Percentiles rank a stretch among this genome's conserved stretches.
Evolutionary conservation across 2,113 vertebrate genomes (phyloP).

Genomic region (Paralichthys olivaceus): DNA sequence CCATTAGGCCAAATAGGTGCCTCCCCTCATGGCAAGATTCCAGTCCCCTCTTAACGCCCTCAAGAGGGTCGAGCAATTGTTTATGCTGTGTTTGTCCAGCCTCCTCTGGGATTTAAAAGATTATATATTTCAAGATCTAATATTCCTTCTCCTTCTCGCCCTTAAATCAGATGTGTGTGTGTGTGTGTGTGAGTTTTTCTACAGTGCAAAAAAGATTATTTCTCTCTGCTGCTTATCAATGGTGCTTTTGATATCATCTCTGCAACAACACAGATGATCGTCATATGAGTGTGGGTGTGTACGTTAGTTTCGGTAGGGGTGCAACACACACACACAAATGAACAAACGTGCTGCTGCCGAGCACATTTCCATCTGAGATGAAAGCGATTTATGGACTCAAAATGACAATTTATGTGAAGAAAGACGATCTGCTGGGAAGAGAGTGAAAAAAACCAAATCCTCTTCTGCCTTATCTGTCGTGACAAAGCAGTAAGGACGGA

Average conservation of each 20-base stretch:
- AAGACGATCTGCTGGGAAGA: conserved; percentile 49
- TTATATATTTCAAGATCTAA: not conserved
- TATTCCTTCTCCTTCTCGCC: conserved; percentile 1
- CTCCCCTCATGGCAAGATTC: conserved; percentile 48
- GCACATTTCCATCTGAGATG: conserved; percentile 58
- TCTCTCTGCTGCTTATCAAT: conserved; percentile 63
- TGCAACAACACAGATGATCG: conserved; percentile 66
- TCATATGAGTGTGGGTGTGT: conserved; percentile 73
- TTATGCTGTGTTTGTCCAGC: conserved; percentile 50
- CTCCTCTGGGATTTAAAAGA: conserved; percentile 1
- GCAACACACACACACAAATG: conserved; percentile 1
- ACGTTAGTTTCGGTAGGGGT: conserved; percentile 9
- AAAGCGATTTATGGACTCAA: conserved; percentile 55
- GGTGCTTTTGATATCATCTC: conserved; percentile 68
- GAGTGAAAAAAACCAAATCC: conserved; percentile 51
- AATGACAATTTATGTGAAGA: conserved; percentile 70
- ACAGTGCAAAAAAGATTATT: conserved; percentile 37
- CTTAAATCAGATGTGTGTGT: conserved; percentile 30
- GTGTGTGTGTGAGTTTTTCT: conserved; percentile 34
- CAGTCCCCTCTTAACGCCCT: conserved; percentile 60
- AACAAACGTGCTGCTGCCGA: conserved; percentile 7
- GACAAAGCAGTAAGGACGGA: conserved; percentile 36
- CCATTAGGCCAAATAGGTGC: conserved; percentile 67
- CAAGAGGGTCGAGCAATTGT: conserved; percentile 37
- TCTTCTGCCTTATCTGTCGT: conserved; percentile 56